These are phyloP conservation scores for Pipistrellus nathusii DNA, from an alignment of 2,797 vertebrate genomes.

Conservation along the genomic window DNA sequence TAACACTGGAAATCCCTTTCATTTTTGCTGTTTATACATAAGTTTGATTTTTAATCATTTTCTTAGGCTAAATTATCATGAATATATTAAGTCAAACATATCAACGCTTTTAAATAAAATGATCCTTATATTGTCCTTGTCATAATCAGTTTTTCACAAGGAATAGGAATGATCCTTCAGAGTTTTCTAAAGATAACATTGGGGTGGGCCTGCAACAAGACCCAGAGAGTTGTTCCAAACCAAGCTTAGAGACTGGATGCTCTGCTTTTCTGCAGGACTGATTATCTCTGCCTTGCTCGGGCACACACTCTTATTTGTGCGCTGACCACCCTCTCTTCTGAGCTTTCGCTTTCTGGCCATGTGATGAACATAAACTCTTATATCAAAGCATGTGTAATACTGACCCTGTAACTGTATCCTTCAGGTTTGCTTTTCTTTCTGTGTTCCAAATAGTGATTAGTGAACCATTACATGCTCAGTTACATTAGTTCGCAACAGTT, in stretches of 20 bases:
- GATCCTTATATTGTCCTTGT: constrained; percentile 51
- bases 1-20: neutral
- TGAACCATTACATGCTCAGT: neutral
- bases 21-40: constrained; percentile 28
- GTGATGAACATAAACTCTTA: neutral
- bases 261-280: neutral
- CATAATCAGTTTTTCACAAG: neutral
- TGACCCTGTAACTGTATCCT: neutral
- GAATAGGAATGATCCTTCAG: neutral
- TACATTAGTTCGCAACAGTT: neutral
- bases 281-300: neutral
- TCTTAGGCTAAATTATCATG: constrained; percentile 37
- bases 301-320: neutral
- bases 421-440: neutral
- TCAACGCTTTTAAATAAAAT: neutral
- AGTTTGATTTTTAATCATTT: constrained; percentile 48
- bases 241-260: neutral
- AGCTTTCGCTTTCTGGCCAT: neutral
- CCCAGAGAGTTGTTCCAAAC: neutral
- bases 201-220: neutral
- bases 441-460: neutral
- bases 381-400: neutral
- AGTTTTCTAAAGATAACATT: neutral
- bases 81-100: neutral
- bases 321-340: neutral